A percentile compares a stretch with the other conserved stretches of the same genome.
Evolutionary conservation across 2,888 invertebrate genomes (phyloP).

Genomic region (Ectemnius continuus): DNA sequence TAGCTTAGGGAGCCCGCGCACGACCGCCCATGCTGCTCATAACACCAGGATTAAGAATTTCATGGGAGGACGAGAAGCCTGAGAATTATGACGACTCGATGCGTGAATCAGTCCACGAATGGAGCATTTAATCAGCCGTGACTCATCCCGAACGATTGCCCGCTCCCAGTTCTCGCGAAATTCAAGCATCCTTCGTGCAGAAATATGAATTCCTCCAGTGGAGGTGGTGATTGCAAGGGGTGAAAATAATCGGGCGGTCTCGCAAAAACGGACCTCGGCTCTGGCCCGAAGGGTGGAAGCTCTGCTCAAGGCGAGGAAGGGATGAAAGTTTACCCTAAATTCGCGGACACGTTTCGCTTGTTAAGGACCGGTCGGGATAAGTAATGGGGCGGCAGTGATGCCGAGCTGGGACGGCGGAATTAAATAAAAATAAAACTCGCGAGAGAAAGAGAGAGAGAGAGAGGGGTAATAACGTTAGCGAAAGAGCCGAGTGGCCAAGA

Average conservation of each 20-base stretch:
- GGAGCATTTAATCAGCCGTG: neutral
- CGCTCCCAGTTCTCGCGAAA: too few species aligned
- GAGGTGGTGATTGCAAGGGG: neutral
- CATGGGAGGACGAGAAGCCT: neutral
- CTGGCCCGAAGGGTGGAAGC: too few species aligned
- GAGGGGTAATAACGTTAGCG: slow-evolving; percentile 65
- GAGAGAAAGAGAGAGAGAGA: too few species aligned
- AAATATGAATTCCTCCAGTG: too few species aligned
- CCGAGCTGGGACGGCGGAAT: slow-evolving; percentile 48
- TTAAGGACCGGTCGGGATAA: slow-evolving; percentile 56
- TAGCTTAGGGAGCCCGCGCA: neutral
- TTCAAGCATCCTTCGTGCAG: too few species aligned
- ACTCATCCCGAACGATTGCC: too few species aligned
- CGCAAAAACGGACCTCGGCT: neutral
- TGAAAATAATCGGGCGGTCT: neutral
- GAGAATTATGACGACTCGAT: slow-evolving; percentile 11
- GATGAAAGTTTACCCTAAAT: slow-evolving; percentile 44
- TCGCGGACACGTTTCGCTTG: slow-evolving; percentile 55
- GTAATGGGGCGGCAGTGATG: slow-evolving; percentile 37
- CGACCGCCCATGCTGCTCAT: neutral
- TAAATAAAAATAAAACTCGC: slow-evolving; percentile 69
- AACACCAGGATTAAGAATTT: slow-evolving; percentile 15
- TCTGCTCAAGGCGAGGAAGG: slow-evolving; percentile 7
- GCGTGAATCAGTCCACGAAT: slow-evolving; percentile 12
- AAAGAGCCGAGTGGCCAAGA: slow-evolving; percentile 63